phyloP scores from a whole-genome alignment of 2,888 invertebrate genomes.

The Augochlorella aurata region DNA sequence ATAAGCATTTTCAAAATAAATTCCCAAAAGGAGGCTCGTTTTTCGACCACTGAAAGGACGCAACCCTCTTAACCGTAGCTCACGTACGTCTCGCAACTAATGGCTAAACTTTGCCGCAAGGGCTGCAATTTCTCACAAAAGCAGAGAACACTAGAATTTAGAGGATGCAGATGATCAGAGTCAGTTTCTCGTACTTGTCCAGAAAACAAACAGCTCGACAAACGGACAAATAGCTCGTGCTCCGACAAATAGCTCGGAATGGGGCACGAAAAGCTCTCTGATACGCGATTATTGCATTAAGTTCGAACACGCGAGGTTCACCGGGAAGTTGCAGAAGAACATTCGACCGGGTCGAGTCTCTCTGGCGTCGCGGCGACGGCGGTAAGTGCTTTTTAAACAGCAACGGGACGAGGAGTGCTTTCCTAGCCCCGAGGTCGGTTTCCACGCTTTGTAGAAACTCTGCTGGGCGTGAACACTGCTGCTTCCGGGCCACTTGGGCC shows the following conservation, averaged over 20 bases:
- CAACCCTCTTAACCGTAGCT: no score
- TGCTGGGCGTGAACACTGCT: constrained; percentile 1
- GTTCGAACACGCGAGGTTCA: background rate
- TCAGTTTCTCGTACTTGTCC: background rate
- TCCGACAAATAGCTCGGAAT: background rate
- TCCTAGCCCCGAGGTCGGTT: constrained; percentile 8
- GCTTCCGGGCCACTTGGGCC: constrained; percentile 27
- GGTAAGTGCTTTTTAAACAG: constrained; percentile 8
- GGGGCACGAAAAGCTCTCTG: background rate
- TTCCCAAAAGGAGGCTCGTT: no score
- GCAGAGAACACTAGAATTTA: no score
- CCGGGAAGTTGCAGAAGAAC: background rate
- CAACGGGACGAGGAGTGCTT: background rate
- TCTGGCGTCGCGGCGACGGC: background rate
- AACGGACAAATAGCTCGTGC: no score
- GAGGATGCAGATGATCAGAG: background rate
- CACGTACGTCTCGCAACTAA: no score
- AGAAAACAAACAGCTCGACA: background rate
- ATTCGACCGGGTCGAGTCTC: background rate
- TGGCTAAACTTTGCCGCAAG: no score
- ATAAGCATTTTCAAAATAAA: no score
- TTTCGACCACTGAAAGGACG: no score
- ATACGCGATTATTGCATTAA: background rate
- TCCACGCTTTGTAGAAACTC: constrained; percentile 16
- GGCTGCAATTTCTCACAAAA: no score